Conservation (phyloP, 2,113 vertebrate genomes). For the Gorilla gorilla region DNA sequence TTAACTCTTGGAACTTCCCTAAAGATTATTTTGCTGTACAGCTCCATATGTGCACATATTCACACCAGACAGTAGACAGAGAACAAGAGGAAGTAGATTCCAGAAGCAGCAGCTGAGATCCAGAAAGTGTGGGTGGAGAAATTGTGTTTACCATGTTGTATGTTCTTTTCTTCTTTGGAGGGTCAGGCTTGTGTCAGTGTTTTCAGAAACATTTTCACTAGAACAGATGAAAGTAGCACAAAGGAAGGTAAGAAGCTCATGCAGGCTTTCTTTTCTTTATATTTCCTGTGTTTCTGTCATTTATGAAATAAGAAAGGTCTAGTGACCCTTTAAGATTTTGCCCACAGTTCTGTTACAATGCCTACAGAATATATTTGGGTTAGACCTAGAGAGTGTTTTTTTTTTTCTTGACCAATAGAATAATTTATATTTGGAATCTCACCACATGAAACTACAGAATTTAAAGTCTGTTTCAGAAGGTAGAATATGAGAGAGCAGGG, state of each 20-base stretch:
- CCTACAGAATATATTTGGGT: background rate
- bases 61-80: slow-evolving; percentile 17
- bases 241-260: background rate
- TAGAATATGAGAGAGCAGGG: background rate
- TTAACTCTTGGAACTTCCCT: background rate
- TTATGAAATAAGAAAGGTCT: background rate
- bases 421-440: background rate
- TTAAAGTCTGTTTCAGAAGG: background rate
- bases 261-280: background rate
- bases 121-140: slow-evolving; percentile 49
- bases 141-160: background rate
- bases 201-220: slow-evolving; percentile 33
- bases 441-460: background rate
- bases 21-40: background rate
- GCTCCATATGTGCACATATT: slow-evolving; percentile 41
- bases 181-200: background rate
- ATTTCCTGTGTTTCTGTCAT: background rate
- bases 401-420: background rate
- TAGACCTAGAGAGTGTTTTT: background rate
- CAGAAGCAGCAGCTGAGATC: slow-evolving; percentile 53
- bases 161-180: slow-evolving; percentile 27
- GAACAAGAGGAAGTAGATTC: slow-evolving; percentile 31
- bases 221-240: background rate
- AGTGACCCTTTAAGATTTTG: background rate
- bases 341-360: background rate